These are phyloP conservation scores for Drosophila sturtevanti DNA, from an alignment of 1,140 invertebrate species.

Conservation along the genomic window DNA sequence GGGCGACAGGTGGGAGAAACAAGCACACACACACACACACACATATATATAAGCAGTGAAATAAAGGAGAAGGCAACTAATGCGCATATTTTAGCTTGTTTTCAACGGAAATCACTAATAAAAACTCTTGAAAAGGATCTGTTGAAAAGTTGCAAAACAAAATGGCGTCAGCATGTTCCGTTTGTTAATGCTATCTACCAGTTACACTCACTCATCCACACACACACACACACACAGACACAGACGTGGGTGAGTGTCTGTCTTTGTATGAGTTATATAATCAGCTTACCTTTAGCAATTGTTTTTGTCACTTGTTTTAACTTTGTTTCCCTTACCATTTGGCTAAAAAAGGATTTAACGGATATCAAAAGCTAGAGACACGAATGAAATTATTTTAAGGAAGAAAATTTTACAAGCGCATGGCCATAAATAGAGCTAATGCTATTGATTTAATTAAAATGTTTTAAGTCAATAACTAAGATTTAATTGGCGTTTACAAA, in stretches of 20 bases:
- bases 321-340: conserved; percentile 51
- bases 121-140: conserved; percentile 68
- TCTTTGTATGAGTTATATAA: conserved; percentile 56
- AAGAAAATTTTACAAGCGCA: background rate
- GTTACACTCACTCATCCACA: conserved; percentile 30
- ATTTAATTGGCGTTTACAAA: too few species aligned
- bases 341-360: conserved; percentile 45
- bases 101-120: conserved; percentile 78
- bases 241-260: background rate
- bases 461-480: too few species aligned
- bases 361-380: conserved; percentile 50
- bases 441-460: too few species aligned
- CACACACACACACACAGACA: conserved; percentile 11
- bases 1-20: background rate
- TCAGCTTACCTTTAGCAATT: conserved; percentile 66
- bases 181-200: conserved; percentile 65
- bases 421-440: too few species aligned
- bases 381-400: conserved; percentile 15
- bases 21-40: background rate
- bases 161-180: conserved; percentile 67
- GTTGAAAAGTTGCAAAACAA: conserved; percentile 77
- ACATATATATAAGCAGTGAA: background rate
- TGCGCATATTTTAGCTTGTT: conserved; percentile 67
- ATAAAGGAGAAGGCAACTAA: conserved; percentile 29
- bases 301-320: conserved; percentile 37